A percentile compares a stretch with the other conserved stretches of the same genome.
phyloP scores from a whole-genome alignment of 1,140 invertebrate species.

The Drosophila kurseongensis region DNA sequence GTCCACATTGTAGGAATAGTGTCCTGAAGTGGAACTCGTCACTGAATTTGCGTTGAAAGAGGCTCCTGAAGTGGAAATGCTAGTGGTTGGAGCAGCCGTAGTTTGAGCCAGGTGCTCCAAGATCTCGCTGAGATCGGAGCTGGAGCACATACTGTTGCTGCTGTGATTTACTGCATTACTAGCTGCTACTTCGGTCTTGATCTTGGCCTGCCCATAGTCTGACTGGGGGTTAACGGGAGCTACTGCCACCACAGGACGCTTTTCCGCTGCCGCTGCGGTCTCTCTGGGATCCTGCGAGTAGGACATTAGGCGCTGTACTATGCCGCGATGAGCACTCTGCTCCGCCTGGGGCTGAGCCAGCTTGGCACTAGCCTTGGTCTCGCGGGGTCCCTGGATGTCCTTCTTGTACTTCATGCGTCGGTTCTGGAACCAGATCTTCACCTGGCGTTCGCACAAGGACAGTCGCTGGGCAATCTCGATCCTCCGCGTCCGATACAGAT shows the following conservation, averaged over 20 bases:
- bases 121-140: slow-evolving; percentile 71
- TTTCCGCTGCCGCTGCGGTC: slow-evolving; percentile 28
- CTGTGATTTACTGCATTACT: slow-evolving; percentile 1
- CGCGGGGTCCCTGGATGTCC: slow-evolving; percentile 66
- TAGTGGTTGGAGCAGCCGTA: slow-evolving; percentile 30
- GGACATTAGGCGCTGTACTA: slow-evolving; percentile 78
- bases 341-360: slow-evolving; percentile 63
- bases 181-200: slow-evolving; percentile 10
- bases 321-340: slow-evolving; percentile 72
- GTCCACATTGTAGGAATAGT: slow-evolving; percentile 73
- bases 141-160: slow-evolving; percentile 34
- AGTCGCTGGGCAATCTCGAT: slow-evolving; percentile 92
- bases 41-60: slow-evolving; percentile 8
- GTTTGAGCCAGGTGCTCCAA: slow-evolving; percentile 70
- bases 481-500: slow-evolving; percentile 91
- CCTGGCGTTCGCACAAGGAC: slow-evolving; percentile 92
- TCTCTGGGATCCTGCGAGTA: slow-evolving; percentile 77
- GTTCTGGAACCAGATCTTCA: slow-evolving; percentile 93
- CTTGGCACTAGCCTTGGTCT: slow-evolving; percentile 51
- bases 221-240: slow-evolving; percentile 4
- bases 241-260: slow-evolving; percentile 4
- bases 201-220: slow-evolving; percentile 19
- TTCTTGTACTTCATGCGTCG: slow-evolving; percentile 83
- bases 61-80: slow-evolving; percentile 1
- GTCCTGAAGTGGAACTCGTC: slow-evolving; percentile 26